These are phyloP conservation scores for Eulemur rubriventer DNA, from an alignment of 2,797 vertebrate genomes.

Conservation along the genomic window DNA sequence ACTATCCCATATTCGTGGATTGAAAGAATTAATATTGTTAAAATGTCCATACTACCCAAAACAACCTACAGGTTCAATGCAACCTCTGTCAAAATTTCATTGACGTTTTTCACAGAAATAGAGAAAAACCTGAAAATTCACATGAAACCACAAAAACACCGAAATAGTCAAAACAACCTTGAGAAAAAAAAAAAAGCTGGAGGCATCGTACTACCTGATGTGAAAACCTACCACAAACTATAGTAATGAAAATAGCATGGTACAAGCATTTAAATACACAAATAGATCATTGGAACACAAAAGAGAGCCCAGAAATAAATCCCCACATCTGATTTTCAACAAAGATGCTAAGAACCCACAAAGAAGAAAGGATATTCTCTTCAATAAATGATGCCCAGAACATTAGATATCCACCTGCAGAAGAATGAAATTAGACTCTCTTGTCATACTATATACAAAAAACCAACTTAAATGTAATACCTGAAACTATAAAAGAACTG, in stretches of 20 bases:
- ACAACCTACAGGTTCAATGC: not conserved
- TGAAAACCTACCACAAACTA: not conserved
- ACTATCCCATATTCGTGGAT: not conserved
- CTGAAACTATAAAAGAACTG: not conserved
- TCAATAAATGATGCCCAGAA: not conserved
- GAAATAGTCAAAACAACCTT: not conserved
- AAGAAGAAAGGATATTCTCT: not conserved
- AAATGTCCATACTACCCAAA: not conserved
- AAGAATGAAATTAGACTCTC: not conserved
- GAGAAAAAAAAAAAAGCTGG: not conserved
- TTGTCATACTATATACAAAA: not conserved
- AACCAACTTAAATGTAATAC: not conserved
- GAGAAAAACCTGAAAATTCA: not conserved
- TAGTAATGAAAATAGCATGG: not conserved
- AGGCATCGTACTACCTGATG: not conserved
- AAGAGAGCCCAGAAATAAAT: not conserved
- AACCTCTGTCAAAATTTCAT: not conserved
- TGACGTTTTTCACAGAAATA: not conserved
- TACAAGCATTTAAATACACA: not conserved
- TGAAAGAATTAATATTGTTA: not conserved
- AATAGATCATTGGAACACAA: not conserved
- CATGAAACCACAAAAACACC: not conserved
- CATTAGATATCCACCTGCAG: not conserved
- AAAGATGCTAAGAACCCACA: not conserved
- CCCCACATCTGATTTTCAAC: not conserved